Conservation (phyloP, 2,797 vertebrate genomes). For the Scleropages formosus region DNA sequence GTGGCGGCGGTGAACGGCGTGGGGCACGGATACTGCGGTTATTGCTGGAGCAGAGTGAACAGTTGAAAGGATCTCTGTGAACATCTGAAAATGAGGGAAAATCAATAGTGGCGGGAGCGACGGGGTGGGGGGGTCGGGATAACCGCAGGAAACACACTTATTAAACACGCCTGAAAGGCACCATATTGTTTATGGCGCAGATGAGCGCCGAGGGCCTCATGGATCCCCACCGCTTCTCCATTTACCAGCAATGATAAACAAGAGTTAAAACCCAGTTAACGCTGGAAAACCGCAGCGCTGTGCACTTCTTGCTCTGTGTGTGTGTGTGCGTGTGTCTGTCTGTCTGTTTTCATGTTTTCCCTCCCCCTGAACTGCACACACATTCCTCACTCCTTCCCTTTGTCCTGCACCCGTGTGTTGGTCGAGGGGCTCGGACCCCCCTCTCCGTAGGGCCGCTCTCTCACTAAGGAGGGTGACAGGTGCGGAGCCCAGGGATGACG, state of each 20-base stretch:
- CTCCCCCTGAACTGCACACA: too few relatives aligned
- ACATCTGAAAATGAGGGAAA: background rate
- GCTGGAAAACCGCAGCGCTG: slow-evolving; percentile 3
- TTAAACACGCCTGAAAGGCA: slow-evolving; percentile 17
- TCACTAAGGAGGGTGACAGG: too few relatives aligned
- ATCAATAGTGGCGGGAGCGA: slow-evolving; percentile 9
- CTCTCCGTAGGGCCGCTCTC: too few relatives aligned
- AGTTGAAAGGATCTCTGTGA: background rate
- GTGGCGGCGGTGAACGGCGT: too few relatives aligned
- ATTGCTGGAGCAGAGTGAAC: background rate
- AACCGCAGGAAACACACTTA: slow-evolving; percentile 7
- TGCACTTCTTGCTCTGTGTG: background rate
- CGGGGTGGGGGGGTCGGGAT: background rate
- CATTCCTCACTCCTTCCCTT: too few relatives aligned
- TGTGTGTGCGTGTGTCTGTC: too few relatives aligned
- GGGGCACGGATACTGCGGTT: background rate
- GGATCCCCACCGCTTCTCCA: slow-evolving; percentile 26
- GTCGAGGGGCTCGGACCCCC: too few relatives aligned
- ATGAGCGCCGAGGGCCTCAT: slow-evolving; percentile 19
- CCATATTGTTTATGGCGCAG: slow-evolving; percentile 21
- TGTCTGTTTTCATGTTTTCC: too few relatives aligned
- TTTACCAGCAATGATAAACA: slow-evolving; percentile 13
- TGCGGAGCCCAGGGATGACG: too few relatives aligned
- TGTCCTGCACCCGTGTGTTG: too few relatives aligned
- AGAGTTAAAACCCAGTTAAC: background rate